Conservation (phyloP, 2,113 vertebrate species). For the Pedetes capensis region DNA sequence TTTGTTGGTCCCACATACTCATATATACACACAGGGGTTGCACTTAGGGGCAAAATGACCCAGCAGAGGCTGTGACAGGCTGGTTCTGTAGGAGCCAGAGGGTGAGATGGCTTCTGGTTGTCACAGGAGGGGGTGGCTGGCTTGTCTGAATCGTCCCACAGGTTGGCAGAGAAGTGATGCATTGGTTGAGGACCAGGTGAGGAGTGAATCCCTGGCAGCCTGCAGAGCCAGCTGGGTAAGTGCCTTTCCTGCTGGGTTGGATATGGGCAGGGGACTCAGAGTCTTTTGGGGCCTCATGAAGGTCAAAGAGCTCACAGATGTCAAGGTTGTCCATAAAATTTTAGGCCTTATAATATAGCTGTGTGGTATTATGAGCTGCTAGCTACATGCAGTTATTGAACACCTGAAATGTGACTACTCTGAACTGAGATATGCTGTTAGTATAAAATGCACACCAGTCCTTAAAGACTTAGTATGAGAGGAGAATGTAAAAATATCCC, state of each 20-base stretch:
- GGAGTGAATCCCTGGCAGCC: background rate
- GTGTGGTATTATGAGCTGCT: background rate
- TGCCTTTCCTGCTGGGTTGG: background rate
- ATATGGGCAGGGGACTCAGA: background rate
- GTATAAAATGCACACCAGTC: background rate
- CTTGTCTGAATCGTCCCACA: background rate
- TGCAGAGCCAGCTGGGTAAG: background rate
- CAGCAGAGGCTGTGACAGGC: background rate
- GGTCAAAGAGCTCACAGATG: background rate
- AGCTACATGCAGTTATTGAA: background rate
- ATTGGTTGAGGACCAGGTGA: background rate
- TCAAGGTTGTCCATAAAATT: background rate
- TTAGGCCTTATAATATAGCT: background rate
- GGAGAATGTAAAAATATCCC: background rate
- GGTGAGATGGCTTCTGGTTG: background rate
- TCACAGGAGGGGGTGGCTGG: background rate
- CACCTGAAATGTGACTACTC: background rate
- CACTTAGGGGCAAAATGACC: background rate
- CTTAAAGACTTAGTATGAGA: background rate
- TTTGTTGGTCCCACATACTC: background rate
- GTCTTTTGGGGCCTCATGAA: background rate
- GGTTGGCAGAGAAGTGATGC: background rate
- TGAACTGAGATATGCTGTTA: background rate
- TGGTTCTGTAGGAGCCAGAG: background rate
- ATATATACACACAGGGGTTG: no score